Evolutionary conservation across 2,888 invertebrate genomes (phyloP).

Genomic region (Coronaproctus castanopsis): DNA sequence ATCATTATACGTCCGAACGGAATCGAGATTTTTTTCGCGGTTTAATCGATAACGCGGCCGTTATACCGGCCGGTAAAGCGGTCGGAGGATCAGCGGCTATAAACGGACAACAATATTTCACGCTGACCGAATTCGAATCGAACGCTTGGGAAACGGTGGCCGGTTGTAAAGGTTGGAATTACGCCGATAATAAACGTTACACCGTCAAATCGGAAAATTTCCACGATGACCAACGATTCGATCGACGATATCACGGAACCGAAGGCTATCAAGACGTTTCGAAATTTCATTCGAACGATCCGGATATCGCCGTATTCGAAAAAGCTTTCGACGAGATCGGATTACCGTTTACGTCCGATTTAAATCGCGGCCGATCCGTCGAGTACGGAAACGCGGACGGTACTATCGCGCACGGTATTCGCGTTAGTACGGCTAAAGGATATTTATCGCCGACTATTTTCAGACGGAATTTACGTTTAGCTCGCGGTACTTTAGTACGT

Average conservation of each 20-base stretch:
- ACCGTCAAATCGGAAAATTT: conserved; percentile 15
- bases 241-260: conserved; percentile 2
- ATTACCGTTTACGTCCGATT: conserved; percentile 4
- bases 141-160: conserved; percentile 6
- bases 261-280: conserved; percentile 13
- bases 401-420: conserved; percentile 36
- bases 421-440: conserved; percentile 67
- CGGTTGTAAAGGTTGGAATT: conserved; percentile 14
- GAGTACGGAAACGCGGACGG: conserved; percentile 11
- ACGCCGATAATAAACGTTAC: conserved; percentile 9
- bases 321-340: not conserved
- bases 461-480: conserved; percentile 51
- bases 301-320: not conserved
- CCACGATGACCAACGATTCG: not conserved
- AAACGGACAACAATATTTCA: conserved; percentile 14
- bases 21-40: conserved; percentile 11
- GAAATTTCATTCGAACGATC: conserved; percentile 8
- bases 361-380: conserved; percentile 4
- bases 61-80: conserved; percentile 12
- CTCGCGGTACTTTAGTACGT: conserved; percentile 43
- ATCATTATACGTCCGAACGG: conserved; percentile 12
- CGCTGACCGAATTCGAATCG: conserved; percentile 12
- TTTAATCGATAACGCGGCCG: too few species aligned
- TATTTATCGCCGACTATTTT: conserved; percentile 42
- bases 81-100: conserved; percentile 14